Evolutionary conservation across 2,888 invertebrate species (phyloP), one percentile per base, ranked within the genome.

Genomic region (Palloptera scutellata): DNA sequence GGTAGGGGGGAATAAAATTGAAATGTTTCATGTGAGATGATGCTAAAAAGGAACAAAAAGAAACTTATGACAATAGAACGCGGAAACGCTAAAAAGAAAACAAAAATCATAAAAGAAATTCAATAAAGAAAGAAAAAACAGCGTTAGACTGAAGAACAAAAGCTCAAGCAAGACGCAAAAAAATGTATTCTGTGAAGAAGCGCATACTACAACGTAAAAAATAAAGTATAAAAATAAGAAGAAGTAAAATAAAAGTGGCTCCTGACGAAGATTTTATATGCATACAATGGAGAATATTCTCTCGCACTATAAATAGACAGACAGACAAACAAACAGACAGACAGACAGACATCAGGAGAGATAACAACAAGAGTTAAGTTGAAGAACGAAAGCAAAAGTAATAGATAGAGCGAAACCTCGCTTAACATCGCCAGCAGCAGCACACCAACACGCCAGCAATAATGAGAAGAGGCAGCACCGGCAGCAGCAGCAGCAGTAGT

Each of bases 401-500:
- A 13, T 52, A 53, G 58, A 69, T 19, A 61, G 52, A 61, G 59
- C 58, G 60, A 19, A 51, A 55, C 41, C 15, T 48, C 60, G 53
- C 8, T 17, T 4, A 61, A 30, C 9, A n/a, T 8, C 40, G n/a
- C 57, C 45, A 54, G 40, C 45, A 55, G 40, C 43, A 43, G 43
- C 40, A 55, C 58, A 43, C 40, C 61, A 61, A 43, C 57, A 20
- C 55, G 45, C 52, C 61, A 43, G 53, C 13, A 54, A 43, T 54
- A 52, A 52, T 54, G 54, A 20, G 55, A 59, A 59, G 53, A 30
- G 19, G 62, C 60, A 54, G 53, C 52, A 64, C 67, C 76, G 72
- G 73, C 73, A 74, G 72, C 57, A 67, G 11, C n/a, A 20, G 41
- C 42, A 61, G 19, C 40, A 4, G 64, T 64, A 66, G 30, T 30